phyloP scores from a whole-genome alignment of 2,888 invertebrate species.

The Automeris io region DNA sequence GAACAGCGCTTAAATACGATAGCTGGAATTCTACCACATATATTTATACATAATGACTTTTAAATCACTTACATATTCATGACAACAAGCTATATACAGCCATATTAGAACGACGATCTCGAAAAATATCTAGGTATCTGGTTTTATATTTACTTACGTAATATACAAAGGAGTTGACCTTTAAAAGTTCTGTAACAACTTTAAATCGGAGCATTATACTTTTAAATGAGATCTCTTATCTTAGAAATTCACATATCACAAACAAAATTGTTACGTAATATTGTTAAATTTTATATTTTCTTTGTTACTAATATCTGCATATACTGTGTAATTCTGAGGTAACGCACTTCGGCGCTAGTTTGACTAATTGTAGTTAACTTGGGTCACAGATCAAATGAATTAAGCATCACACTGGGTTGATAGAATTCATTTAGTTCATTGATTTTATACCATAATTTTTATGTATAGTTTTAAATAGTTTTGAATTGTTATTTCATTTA shows the following conservation, averaged over 20 bases:
- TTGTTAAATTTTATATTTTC: background rate
- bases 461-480: no score
- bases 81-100: conserved; percentile 30
- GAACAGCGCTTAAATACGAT: conserved; percentile 45
- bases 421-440: no score
- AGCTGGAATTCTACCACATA: conserved; percentile 20
- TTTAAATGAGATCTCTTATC: conserved; percentile 4
- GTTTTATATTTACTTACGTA: conserved; percentile 27
- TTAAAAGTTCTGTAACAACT: conserved; percentile 13
- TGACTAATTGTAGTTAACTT: conserved; percentile 19
- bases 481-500: no score
- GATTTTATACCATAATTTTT: no score
- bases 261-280: background rate
- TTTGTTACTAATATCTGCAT: no score
- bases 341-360: conserved; percentile 6
- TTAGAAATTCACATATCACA: background rate
- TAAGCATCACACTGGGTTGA: conserved; percentile 22
- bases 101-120: conserved; percentile 22
- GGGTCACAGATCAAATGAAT: conserved; percentile 35
- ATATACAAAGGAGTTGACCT: conserved; percentile 21
- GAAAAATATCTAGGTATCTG: conserved; percentile 24
- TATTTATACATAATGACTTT: conserved; percentile 41
- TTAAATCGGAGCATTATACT: conserved; percentile 2
- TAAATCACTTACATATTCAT: conserved; percentile 51
- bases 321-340: background rate